These are phyloP conservation scores for Ceratina calcarata DNA, from an alignment of 1,140 invertebrate genomes.

Conservation along the genomic window DNA sequence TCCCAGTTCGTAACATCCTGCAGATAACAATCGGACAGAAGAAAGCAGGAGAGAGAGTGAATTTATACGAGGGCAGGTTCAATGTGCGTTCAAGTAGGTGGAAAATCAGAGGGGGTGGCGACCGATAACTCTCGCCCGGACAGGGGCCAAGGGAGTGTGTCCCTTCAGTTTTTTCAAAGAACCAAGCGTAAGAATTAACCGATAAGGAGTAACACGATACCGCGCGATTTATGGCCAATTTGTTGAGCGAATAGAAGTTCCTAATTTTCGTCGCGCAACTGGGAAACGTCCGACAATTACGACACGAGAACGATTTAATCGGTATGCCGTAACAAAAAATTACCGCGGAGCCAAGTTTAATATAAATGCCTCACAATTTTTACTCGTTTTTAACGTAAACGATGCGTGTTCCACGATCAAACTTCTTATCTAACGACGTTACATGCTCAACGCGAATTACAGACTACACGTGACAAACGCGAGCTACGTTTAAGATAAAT, in stretches of 20 bases:
- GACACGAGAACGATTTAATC: not conserved
- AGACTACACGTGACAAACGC: not conserved
- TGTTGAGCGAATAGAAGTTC: conserved; percentile 6
- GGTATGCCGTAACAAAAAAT: not conserved
- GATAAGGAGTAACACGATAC: conserved; percentile 15
- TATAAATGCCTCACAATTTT: not conserved
- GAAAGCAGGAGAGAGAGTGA: conserved; percentile 14
- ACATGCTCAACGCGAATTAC: not conserved
- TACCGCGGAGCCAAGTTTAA: not conserved
- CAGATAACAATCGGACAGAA: conserved; percentile 51
- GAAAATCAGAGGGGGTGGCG: conserved; percentile 39
- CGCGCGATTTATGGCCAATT: conserved; percentile 47
- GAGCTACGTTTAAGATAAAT: not conserved
- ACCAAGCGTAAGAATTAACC: conserved; percentile 53
- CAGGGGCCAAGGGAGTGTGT: not conserved
- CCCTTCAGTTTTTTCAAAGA: conserved; percentile 27
- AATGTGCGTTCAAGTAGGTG: conserved; percentile 37
- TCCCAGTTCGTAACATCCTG: conserved; percentile 48
- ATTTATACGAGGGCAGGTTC: conserved; percentile 47
- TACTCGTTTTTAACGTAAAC: not conserved
- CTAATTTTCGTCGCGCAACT: conserved; percentile 1
- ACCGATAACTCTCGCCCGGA: conserved; percentile 13
- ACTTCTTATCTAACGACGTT: not conserved
- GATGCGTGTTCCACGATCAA: not conserved
- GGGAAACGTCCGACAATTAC: not conserved